Evolutionary conservation across 2,113 vertebrate species (phyloP).

Genomic region (Agelaius phoeniceus): DNA sequence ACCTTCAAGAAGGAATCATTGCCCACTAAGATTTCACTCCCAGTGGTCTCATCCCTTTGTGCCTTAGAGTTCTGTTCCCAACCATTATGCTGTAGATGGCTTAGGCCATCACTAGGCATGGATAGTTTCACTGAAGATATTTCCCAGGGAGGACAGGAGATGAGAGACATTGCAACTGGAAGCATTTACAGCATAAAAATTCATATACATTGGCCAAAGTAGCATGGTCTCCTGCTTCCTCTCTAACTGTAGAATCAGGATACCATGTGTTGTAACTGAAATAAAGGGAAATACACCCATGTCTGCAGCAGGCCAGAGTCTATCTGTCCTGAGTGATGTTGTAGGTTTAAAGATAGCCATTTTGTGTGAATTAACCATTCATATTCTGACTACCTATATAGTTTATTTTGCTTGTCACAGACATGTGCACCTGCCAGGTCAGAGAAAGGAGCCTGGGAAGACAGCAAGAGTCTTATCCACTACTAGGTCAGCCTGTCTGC

Average conservation of each 20-base stretch:
- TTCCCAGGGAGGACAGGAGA: not conserved
- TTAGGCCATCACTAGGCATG: not conserved
- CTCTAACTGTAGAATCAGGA: not conserved
- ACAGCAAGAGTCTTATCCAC: not conserved
- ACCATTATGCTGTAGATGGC: not conserved
- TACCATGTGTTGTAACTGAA: not conserved
- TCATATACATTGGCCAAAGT: not conserved
- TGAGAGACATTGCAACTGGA: not conserved
- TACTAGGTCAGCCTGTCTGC: not conserved
- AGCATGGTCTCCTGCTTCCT: not conserved
- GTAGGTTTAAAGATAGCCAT: not conserved
- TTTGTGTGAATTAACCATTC: not conserved
- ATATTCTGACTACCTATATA: not conserved
- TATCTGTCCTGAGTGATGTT: not conserved
- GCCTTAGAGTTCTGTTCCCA: not conserved
- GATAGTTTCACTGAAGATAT: not conserved
- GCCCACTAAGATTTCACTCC: not conserved
- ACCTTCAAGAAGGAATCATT: not conserved
- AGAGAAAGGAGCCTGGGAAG: not conserved
- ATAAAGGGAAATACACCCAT: not conserved
- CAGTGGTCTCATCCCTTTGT: not conserved
- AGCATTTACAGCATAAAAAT: not conserved
- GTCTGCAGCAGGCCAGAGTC: not conserved
- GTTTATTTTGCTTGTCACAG: not conserved
- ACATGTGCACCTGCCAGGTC: not conserved